Percentiles rank a stretch among this genome's conserved stretches.
These are phyloP conservation scores for Cacatua alba DNA, from an alignment of 2,113 vertebrate species.

Conservation along the genomic window DNA sequence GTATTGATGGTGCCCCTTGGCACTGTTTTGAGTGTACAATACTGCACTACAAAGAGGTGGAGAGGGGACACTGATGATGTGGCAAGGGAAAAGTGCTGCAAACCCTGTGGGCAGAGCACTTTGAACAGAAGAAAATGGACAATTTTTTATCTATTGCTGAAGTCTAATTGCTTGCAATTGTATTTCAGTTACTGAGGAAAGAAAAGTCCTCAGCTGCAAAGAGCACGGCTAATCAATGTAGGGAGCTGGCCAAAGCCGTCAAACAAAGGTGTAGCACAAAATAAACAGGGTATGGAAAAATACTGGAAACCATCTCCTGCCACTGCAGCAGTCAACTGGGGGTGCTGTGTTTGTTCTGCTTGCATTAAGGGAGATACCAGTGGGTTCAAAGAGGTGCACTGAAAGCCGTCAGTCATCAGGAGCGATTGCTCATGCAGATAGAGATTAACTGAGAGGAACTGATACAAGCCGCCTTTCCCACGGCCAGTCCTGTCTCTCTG, in stretches of 20 bases:
- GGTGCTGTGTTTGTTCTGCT: neutral
- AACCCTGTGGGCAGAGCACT: neutral
- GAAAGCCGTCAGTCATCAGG: too few species aligned
- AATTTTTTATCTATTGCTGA: neutral
- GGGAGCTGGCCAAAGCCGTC: neutral
- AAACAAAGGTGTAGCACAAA: neutral
- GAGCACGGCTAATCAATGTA: fast-evolving
- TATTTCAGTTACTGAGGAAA: neutral
- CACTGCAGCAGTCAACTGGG: neutral
- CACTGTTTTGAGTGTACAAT: neutral
- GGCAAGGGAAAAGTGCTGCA: neutral
- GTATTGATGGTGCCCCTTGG: neutral
- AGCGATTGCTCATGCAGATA: fast-evolving
- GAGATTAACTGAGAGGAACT: neutral
- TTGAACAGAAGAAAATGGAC: neutral
- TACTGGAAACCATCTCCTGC: neutral
- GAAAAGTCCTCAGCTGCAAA: neutral
- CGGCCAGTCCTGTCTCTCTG: fast-evolving
- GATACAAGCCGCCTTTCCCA: neutral
- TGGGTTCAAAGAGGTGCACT: neutral
- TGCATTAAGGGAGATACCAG: fast-evolving
- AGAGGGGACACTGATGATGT: neutral
- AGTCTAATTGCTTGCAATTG: neutral
- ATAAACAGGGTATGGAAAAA: neutral
- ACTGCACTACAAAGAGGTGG: neutral